A percentile compares a stretch with the other conserved stretches of the same genome.
phyloP scores from a whole-genome alignment of 2,888 invertebrate genomes.

The Lasioglossum marginatum region DNA sequence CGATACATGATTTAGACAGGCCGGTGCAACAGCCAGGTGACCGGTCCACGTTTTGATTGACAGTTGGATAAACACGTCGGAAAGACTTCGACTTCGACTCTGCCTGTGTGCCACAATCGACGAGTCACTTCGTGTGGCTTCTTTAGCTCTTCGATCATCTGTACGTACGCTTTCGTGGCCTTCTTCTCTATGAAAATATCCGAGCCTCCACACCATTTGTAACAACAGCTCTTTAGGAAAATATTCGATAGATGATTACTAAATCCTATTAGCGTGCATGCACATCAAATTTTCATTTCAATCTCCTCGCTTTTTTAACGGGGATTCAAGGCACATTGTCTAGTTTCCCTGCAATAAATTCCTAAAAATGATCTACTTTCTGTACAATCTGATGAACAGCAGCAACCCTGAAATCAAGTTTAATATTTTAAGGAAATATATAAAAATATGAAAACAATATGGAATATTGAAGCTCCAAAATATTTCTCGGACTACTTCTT shows the following conservation, averaged over 20 bases:
- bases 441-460: not conserved
- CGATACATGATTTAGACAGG: conserved; percentile 72
- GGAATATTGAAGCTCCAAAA: too few species aligned
- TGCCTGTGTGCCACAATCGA: conserved; percentile 63
- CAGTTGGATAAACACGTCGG: conserved; percentile 81
- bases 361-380: not conserved
- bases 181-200: conserved; percentile 48
- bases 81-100: conserved; percentile 60
- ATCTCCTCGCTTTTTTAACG: not conserved
- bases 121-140: conserved; percentile 67
- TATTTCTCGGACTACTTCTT: not conserved
- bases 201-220: conserved; percentile 7
- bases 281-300: not conserved
- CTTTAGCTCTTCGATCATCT: conserved; percentile 50
- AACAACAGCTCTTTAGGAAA: conserved; percentile 8
- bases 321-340: not conserved
- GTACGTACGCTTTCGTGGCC: not conserved
- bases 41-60: conserved; percentile 74
- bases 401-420: not conserved
- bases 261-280: not conserved
- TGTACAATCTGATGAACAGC: not conserved
- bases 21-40: conserved; percentile 67
- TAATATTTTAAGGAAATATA: not conserved
- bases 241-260: not conserved
- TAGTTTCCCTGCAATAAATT: not conserved